Evolutionary conservation across 1,140 invertebrate species (phyloP).

Genomic region (Diuraphis noxia): DNA sequence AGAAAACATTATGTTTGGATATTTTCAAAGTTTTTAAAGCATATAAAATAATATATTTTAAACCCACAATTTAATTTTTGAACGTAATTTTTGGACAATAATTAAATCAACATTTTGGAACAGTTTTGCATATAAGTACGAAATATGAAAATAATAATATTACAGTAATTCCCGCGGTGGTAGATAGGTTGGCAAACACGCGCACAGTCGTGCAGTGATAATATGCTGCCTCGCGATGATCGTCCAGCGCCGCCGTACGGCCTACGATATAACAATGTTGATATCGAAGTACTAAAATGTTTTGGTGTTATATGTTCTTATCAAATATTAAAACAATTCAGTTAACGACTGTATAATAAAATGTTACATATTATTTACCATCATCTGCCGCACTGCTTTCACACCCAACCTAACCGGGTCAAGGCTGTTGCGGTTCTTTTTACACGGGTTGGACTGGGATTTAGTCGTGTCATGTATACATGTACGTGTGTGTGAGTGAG

Average conservation of each 20-base stretch:
- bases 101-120: no score
- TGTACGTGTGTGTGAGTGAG: background rate
- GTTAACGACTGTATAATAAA: background rate
- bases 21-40: no score
- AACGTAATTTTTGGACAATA: no score
- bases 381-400: background rate
- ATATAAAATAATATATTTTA: no score
- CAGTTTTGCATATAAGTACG: fast-evolving
- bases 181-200: no score
- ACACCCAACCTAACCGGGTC: background rate
- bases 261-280: background rate
- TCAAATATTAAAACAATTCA: background rate
- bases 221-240: background rate
- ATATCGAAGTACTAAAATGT: background rate
- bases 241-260: background rate
- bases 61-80: no score
- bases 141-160: background rate
- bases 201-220: background rate
- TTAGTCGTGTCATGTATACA: background rate
- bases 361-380: background rate
- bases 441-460: background rate
- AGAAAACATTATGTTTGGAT: no score
- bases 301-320: background rate
- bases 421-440: background rate
- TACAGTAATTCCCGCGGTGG: no score